Conservation (phyloP, 2,888 invertebrate species). For the Sphaeridia pumilis region DNA sequence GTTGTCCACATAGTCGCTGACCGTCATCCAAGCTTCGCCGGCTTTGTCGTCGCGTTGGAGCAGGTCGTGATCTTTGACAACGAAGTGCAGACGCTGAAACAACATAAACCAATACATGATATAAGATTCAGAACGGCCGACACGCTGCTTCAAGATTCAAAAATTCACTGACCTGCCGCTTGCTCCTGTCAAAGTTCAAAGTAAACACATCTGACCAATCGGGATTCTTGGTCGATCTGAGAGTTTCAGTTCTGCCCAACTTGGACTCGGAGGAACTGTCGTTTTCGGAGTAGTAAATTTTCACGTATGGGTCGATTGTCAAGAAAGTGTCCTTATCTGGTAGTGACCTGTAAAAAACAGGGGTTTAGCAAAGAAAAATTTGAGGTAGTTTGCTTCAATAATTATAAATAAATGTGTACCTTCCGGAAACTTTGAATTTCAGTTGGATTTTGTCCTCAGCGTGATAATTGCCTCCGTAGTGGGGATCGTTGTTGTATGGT, state of each 20-base stretch:
- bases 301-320: constrained; percentile 8
- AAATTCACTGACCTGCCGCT: constrained; percentile 5
- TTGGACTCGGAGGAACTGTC: constrained; percentile 4
- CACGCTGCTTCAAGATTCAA: too few relatives aligned
- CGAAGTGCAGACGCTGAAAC: constrained; percentile 12
- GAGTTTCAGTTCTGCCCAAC: constrained; percentile 1
- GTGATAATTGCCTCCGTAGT: too few relatives aligned
- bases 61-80: constrained; percentile 11
- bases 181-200: constrained; percentile 10
- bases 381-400: background rate
- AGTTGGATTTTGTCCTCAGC: background rate
- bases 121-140: too few relatives aligned
- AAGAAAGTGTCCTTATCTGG: constrained; percentile 5
- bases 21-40: constrained; percentile 11
- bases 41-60: constrained; percentile 9
- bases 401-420: background rate
- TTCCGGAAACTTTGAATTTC: background rate
- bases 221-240: constrained; percentile 1
- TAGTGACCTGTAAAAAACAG: background rate
- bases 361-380: background rate
- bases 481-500: too few relatives aligned
- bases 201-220: constrained; percentile 12
- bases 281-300: constrained; percentile 6
- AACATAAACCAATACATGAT: too few relatives aligned
- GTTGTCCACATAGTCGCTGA: constrained; percentile 10